Conservation (phyloP, 92 coral and sea anemone genomes). For the Heteractis magnifica region DNA sequence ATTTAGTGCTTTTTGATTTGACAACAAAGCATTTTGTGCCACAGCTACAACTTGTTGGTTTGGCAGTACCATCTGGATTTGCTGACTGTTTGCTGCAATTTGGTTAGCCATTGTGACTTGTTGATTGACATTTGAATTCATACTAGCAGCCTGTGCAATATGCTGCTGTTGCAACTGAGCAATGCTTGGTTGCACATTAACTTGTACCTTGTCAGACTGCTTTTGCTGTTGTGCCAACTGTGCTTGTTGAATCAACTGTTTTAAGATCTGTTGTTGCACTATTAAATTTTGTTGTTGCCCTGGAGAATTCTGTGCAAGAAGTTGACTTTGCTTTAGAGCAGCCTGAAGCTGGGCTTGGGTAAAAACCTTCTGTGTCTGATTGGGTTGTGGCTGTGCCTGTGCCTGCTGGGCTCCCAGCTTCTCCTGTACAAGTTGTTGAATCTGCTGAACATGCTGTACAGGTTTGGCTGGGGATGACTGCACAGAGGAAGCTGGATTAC, state of each 20-base stretch:
- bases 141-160: slow-evolving; percentile 28
- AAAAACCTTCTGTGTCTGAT: slow-evolving; percentile 40
- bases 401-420: slow-evolving; percentile 56
- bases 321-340: slow-evolving; percentile 53
- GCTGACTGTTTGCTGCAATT: slow-evolving; percentile 22
- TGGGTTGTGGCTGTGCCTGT: slow-evolving; percentile 16
- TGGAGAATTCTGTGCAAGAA: slow-evolving; percentile 40
- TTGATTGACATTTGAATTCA: slow-evolving; percentile 10
- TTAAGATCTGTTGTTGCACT: slow-evolving; percentile 72
- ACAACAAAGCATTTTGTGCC: slow-evolving; percentile 8
- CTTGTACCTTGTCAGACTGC: slow-evolving; percentile 31
- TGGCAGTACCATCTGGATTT: slow-evolving; percentile 27
- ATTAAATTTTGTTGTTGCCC: slow-evolving; percentile 64
- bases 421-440: slow-evolving; percentile 68
- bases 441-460: slow-evolving; percentile 74
- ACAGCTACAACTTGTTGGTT: slow-evolving; percentile 19
- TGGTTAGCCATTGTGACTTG: slow-evolving; percentile 23
- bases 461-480: slow-evolving; percentile 41
- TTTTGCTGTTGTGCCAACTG: slow-evolving; percentile 52
- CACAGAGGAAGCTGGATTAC: neutral
- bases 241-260: slow-evolving; percentile 64
- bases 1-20: slow-evolving; percentile 18
- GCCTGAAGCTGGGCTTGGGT: slow-evolving; percentile 56
- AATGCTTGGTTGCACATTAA: slow-evolving; percentile 37
- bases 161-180: slow-evolving; percentile 65